Evolutionary conservation across 30 jellyfish, hydroid and myxozoan genomes (phyloP).

Genomic region (Chironex yamaguchii): DNA sequence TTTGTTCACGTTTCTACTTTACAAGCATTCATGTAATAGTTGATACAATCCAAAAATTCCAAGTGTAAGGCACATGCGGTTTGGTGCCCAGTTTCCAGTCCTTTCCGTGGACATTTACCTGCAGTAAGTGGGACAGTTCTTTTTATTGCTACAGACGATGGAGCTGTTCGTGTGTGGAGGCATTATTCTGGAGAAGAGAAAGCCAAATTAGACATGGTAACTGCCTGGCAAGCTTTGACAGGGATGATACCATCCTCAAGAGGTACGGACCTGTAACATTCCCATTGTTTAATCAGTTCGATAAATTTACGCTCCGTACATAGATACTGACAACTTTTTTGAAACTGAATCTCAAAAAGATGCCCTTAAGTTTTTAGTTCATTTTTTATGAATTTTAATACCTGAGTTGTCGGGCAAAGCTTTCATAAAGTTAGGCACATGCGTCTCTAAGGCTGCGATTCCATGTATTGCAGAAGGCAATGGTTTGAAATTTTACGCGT

Average conservation of each 20-base stretch:
- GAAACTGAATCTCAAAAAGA: too few species aligned
- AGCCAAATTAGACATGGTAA: constrained; percentile 57
- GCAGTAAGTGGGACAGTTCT: too few species aligned
- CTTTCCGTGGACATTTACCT: too few species aligned
- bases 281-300: background rate
- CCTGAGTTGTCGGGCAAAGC: too few species aligned
- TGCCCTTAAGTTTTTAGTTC: background rate
- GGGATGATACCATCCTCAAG: constrained; percentile 95
- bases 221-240: constrained; percentile 95
- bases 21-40: too few species aligned
- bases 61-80: too few species aligned
- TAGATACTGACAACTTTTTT: background rate
- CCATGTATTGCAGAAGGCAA: too few species aligned
- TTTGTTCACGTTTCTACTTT: too few species aligned
- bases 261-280: constrained; percentile 69
- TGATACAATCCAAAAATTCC: too few species aligned
- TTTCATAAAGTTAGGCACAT: background rate
- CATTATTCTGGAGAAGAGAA: constrained; percentile 75
- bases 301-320: background rate
- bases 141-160: constrained; percentile 73
- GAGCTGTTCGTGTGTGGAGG: constrained; percentile 96
- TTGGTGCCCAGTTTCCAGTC: too few species aligned
- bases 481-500: too few species aligned
- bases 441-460: constrained; percentile 21
- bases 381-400: background rate